phyloP scores from a whole-genome alignment of 2,113 vertebrate species.

The Columba livia region DNA sequence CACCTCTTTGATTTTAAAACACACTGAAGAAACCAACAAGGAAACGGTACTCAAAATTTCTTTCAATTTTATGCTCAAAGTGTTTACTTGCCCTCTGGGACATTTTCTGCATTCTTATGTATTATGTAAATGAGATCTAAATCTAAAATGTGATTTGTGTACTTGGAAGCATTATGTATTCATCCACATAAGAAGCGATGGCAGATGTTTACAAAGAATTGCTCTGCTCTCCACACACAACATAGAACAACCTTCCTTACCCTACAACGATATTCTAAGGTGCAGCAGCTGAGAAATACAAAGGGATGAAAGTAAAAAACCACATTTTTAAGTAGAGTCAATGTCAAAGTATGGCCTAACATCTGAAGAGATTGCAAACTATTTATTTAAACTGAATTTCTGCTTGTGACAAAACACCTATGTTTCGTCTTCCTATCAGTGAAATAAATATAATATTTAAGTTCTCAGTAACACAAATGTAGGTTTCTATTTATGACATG shows the following conservation, averaged over 20 bases:
- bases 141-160: conserved; percentile 64
- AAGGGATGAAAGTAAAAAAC: background rate
- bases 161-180: conserved; percentile 44
- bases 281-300: background rate
- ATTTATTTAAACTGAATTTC: background rate
- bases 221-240: background rate
- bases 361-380: background rate
- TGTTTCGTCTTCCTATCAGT: background rate
- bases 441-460: background rate
- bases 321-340: background rate
- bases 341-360: background rate
- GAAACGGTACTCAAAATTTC: conserved; percentile 13
- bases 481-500: background rate
- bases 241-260: background rate
- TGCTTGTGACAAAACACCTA: background rate
- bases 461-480: background rate
- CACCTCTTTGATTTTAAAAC: background rate
- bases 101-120: conserved; percentile 55
- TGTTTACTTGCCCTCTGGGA: conserved; percentile 43
- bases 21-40: background rate
- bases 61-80: conserved; percentile 45
- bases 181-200: conserved; percentile 28
- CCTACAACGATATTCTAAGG: background rate
- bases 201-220: conserved; percentile 18
- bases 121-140: conserved; percentile 67